Conservation (phyloP, 2,113 vertebrate species). For the Falcunculus frontatus region DNA sequence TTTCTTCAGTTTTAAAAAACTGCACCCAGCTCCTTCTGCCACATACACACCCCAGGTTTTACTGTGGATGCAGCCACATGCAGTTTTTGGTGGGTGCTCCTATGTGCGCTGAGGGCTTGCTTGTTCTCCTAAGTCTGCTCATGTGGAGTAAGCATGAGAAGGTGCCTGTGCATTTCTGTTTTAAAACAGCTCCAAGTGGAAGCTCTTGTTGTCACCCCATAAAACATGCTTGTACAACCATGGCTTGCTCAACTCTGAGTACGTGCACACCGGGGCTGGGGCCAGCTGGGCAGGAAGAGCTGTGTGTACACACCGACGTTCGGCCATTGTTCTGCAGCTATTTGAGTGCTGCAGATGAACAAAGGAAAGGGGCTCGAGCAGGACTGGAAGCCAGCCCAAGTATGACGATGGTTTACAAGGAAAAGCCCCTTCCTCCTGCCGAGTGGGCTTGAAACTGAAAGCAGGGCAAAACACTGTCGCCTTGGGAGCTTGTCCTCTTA, state of each 20-base stretch:
- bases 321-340: conserved; percentile 5
- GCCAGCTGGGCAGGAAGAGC: conserved; percentile 47
- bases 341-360: conserved; percentile 17
- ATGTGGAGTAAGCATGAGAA: not conserved
- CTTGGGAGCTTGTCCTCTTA: not conserved
- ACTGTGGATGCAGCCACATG: not conserved
- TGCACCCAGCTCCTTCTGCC: not conserved
- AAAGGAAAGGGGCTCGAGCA: conserved; percentile 28
- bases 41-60: not conserved
- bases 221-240: not conserved
- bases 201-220: not conserved
- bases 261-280: not conserved
- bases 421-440: conserved; percentile 30
- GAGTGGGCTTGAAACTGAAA: conserved; percentile 29
- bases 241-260: not conserved
- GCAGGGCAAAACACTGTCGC: not conserved
- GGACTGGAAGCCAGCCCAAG: conserved; percentile 24
- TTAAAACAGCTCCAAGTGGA: not conserved
- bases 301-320: not conserved
- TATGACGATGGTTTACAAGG: not conserved
- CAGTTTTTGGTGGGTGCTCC: not conserved
- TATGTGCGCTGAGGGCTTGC: not conserved
- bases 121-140: not conserved
- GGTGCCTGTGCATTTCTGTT: not conserved
- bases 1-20: not conserved